These are phyloP conservation scores for Antitype chi DNA, from an alignment of 2,888 invertebrate genomes.

Conservation along the genomic window DNA sequence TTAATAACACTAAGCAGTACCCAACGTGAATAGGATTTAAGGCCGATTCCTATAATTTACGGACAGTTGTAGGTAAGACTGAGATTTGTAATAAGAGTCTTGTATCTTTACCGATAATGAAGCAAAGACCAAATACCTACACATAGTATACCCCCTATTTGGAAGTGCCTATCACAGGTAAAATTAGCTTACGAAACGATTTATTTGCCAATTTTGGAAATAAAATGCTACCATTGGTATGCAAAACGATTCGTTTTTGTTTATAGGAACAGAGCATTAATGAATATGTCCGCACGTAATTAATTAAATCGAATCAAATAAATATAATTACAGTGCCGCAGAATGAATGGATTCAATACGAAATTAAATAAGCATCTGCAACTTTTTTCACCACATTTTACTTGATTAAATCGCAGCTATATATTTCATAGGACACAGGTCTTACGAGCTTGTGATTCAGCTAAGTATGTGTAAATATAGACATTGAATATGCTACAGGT, in stretches of 20 bases:
- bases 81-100: too few relatives aligned
- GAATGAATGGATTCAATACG: background rate
- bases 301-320: constrained; percentile 23
- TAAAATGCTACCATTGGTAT: too few relatives aligned
- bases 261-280: too few relatives aligned
- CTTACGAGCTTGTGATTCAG: background rate
- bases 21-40: background rate
- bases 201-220: too few relatives aligned
- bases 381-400: background rate
- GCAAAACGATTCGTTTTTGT: too few relatives aligned
- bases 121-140: too few relatives aligned
- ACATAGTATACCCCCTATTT: too few relatives aligned
- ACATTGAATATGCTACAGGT: background rate
- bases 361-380: background rate
- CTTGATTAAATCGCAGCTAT: background rate
- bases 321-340: background rate
- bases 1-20: constrained; percentile 7
- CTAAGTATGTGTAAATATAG: background rate
- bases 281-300: constrained; percentile 1
- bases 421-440: background rate
- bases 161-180: too few relatives aligned
- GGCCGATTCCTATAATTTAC: too few relatives aligned
- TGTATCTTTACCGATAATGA: too few relatives aligned
- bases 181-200: too few relatives aligned
- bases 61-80: too few relatives aligned